Base-by-base conservation (phyloP, 2,888 invertebrate species). In the Drosophila seclusa region DNA sequence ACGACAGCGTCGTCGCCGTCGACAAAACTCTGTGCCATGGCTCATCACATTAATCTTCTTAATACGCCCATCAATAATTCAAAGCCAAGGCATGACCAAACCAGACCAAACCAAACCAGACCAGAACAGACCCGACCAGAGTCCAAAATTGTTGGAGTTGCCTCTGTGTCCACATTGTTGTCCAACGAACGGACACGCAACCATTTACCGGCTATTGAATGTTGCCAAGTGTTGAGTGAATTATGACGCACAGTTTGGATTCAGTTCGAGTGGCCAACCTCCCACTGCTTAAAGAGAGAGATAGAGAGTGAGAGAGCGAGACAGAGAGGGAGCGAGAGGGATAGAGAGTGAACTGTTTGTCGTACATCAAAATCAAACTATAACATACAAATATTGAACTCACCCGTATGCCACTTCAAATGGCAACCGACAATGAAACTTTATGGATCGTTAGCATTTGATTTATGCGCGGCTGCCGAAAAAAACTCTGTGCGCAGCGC, bases 21-120 rank as follows among this genome's bases (percentile, higher is more conserved):
- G 86, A 87, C 90, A 79, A 90, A 88, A 90, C 87, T 83, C 83
- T 77, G 71, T 73, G 68, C 83, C 74, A 73, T 57, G 74, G 82
- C 87, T 90, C 87, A 87, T 87, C 87, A 90, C 87, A 87, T 87
- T 87, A 87, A 87, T 87, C 87, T 87, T 87, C 84, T 83, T 87
- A 87, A 87, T 87, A 87, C 87, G 89, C 90, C 87, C 87, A 87
- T 87, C 87, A 87, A 87, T 87, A 87, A 87, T 87, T 87, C 87
- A 87, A 90, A 87, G 90, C 83, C 82, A 83, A 88, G 78, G 78
- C 89, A 90, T 88, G 87, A 78, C 86, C 87, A 89, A 62, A 55
- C 66, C 81, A 66, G 65, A 72, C 54, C 61, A 8, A 13, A 38
- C 6, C 54, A 32, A 21, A 74, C 68, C 80, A 66, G 58, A 69